phyloP scores from a whole-genome alignment of 2,113 vertebrate species.

The Promerops cafer region DNA sequence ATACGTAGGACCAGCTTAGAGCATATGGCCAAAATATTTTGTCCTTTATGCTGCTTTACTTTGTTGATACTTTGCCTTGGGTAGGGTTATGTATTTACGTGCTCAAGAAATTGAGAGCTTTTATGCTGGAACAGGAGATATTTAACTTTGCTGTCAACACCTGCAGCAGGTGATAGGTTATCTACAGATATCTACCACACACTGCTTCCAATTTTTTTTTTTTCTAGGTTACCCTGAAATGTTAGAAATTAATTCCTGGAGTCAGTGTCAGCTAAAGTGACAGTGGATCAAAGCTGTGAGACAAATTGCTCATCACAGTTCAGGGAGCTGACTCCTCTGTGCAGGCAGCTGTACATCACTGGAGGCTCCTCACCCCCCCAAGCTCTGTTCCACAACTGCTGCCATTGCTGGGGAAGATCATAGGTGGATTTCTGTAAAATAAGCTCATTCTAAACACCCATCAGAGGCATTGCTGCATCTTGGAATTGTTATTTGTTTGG shows the following conservation, averaged over 20 bases:
- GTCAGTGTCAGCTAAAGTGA: constrained; percentile 55
- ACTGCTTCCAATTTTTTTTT: not conserved
- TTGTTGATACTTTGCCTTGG: not conserved
- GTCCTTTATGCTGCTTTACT: not conserved
- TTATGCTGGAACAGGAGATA: not conserved
- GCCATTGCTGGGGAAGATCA: not conserved
- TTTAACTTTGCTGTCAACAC: not conserved
- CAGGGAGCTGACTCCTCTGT: constrained; percentile 41
- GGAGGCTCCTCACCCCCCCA: not conserved
- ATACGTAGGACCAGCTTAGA: not conserved
- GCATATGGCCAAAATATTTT: not conserved
- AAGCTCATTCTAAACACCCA: not conserved
- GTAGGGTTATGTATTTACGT: not conserved
- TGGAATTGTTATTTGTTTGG: constrained; percentile 3
- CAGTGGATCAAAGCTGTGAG: constrained; percentile 63
- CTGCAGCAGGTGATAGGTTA: not conserved
- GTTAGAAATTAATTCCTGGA: constrained; percentile 62
- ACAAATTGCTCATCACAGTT: constrained; percentile 69
- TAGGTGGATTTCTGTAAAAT: not conserved
- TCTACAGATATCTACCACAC: not conserved
- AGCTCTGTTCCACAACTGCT: not conserved
- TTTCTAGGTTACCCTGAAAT: not conserved
- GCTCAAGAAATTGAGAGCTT: not conserved
- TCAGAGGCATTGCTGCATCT: not conserved
- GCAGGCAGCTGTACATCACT: not conserved